Conservation (phyloP, 2,888 invertebrate species). For the Bimastos eiseni region DNA sequence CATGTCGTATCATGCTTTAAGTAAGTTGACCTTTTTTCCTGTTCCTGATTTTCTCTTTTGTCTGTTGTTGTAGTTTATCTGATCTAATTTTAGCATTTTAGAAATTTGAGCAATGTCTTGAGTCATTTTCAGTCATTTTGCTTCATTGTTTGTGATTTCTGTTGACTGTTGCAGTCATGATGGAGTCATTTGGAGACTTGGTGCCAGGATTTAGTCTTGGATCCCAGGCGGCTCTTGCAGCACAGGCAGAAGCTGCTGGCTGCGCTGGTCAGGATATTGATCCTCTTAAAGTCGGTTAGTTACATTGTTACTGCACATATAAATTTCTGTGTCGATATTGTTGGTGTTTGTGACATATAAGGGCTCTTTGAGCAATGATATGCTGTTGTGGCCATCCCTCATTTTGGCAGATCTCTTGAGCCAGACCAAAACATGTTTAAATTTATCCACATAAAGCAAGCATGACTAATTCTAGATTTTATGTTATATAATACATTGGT, state of each 20-base stretch:
- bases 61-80: no score
- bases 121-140: neutral
- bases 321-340: neutral
- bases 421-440: neutral
- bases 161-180: neutral
- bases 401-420: neutral
- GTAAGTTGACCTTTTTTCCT: no score
- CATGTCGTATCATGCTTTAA: no score
- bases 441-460: no score
- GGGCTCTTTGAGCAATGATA: no score
- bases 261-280: neutral
- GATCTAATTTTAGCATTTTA: no score
- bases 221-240: neutral
- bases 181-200: conserved; percentile 18
- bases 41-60: no score
- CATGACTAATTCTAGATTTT: no score
- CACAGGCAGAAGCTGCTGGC: neutral
- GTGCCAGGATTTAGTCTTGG: neutral
- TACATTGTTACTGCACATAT: neutral
- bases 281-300: conserved; percentile 14
- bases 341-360: no score
- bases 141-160: neutral
- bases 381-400: neutral
- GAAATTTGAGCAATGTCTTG: neutral
- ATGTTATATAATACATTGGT: no score